Evolutionary conservation across 2,797 vertebrate species (phyloP).

Genomic region (Myripristis jacobus): DNA sequence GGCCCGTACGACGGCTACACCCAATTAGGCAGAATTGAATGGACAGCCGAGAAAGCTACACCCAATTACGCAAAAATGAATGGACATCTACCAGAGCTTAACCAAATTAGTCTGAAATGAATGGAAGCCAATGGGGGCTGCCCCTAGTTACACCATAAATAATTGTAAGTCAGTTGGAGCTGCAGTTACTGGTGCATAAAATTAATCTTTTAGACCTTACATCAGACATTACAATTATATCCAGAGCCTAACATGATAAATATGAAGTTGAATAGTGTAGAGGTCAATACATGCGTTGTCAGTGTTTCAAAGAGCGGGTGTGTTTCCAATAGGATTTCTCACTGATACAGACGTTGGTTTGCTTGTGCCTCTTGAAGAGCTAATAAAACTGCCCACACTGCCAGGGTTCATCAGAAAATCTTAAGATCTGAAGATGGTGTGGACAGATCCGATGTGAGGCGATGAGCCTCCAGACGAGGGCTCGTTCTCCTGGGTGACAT

Average conservation of each 20-base stretch:
- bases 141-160: background rate
- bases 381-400: background rate
- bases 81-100: conserved; percentile 34
- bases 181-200: background rate
- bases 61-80: conserved; percentile 51
- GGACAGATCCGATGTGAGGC: background rate
- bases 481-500: background rate
- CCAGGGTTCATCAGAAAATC: background rate
- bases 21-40: conserved; percentile 52
- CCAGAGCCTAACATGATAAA: conserved; percentile 19
- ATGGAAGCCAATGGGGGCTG: conserved; percentile 18
- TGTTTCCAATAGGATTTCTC: too few relatives aligned
- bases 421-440: background rate
- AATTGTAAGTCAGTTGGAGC: conserved; percentile 17
- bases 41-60: conserved; percentile 41
- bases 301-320: background rate
- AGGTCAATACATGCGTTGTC: background rate
- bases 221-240: background rate
- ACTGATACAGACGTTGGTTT: background rate
- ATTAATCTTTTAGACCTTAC: background rate
- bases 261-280: conserved; percentile 8
- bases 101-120: conserved; percentile 53
- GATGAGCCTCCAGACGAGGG: background rate
- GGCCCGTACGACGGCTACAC: conserved; percentile 28
- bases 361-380: background rate